These are phyloP conservation scores for Pteropus alecto DNA, from an alignment of 2,113 vertebrate genomes.

Conservation along the genomic window DNA sequence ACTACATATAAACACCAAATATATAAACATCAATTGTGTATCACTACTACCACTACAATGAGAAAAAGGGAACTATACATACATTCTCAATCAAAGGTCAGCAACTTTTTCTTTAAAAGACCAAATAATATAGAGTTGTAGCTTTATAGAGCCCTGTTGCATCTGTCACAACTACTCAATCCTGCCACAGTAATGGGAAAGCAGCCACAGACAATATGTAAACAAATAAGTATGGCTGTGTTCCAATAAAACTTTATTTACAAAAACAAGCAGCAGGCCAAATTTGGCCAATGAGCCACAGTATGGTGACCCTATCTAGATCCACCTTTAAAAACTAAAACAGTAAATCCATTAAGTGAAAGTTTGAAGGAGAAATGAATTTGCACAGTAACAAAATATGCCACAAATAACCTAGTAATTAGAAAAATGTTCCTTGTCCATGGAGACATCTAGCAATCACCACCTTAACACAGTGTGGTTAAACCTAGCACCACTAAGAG, in stretches of 20 bases:
- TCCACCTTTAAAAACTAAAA: not conserved
- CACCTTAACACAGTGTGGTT: not conserved
- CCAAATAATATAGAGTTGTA: not conserved
- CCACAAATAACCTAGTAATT: not conserved
- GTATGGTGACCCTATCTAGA: not conserved
- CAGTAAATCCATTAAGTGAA: not conserved
- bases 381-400: not conserved
- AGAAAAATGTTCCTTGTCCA: not conserved
- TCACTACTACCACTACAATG: not conserved
- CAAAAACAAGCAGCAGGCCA: not conserved
- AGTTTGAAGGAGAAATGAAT: not conserved
- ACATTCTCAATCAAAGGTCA: not conserved
- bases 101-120: not conserved
- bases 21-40: not conserved
- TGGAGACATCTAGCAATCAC: not conserved
- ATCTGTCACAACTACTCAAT: not conserved
- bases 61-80: not conserved
- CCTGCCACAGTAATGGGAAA: not conserved
- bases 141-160: not conserved
- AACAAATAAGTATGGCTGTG: not conserved
- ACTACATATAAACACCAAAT: not conserved
- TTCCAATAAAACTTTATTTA: conserved; percentile 18
- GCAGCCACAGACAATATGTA: not conserved
- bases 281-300: not conserved
- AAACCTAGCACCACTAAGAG: not conserved